These are phyloP conservation scores for Scaptomyza parva DNA, from an alignment of 2,888 invertebrate genomes.

Conservation along the genomic window DNA sequence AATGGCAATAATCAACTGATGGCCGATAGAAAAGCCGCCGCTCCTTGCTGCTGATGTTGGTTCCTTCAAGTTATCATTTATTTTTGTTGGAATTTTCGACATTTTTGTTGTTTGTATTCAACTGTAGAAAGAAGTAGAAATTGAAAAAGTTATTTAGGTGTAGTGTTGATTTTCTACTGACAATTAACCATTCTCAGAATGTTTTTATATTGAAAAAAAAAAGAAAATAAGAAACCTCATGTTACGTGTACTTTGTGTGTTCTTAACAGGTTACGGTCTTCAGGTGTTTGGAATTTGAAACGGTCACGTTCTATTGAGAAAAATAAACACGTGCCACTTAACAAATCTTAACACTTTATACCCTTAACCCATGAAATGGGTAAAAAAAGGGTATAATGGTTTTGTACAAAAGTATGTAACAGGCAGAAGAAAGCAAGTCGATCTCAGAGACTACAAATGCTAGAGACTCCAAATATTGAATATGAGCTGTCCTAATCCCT, in stretches of 20 bases:
- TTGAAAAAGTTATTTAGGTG: slow-evolving; percentile 8
- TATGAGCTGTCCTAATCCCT: too few species aligned
- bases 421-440: too few species aligned
- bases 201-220: too few species aligned
- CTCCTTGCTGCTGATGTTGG: slow-evolving; percentile 47
- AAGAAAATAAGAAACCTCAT: too few species aligned
- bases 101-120: too few species aligned
- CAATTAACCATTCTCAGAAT: slow-evolving; percentile 68
- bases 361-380: too few species aligned
- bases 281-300: slow-evolving; percentile 58
- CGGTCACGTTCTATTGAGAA: slow-evolving; percentile 69
- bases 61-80: slow-evolving; percentile 54
- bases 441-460: too few species aligned
- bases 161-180: slow-evolving; percentile 29
- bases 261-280: slow-evolving; percentile 38
- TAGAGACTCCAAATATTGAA: too few species aligned
- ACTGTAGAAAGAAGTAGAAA: slow-evolving; percentile 45
- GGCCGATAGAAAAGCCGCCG: slow-evolving; percentile 47
- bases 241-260: slow-evolving; percentile 21
- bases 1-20: slow-evolving; percentile 66
- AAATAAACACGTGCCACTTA: slow-evolving; percentile 28
- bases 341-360: not conserved
- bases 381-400: too few species aligned
- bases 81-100: too few species aligned
- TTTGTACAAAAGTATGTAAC: too few species aligned